A percentile compares a stretch with the other conserved stretches of the same genome.
phyloP scores from a whole-genome alignment of 2,888 invertebrate genomes.

The Tridacna crocea region DNA sequence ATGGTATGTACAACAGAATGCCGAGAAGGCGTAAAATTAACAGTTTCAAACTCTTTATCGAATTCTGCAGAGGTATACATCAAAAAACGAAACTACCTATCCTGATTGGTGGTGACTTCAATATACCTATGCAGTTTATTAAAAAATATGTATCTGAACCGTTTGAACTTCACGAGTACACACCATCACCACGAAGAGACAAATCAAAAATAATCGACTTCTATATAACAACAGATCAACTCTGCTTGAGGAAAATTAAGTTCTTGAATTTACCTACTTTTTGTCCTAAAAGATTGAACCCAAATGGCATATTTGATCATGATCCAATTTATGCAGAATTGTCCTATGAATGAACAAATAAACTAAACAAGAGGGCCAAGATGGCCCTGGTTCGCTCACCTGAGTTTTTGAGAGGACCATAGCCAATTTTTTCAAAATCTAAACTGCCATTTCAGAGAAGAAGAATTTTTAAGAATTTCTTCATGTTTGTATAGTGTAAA shows the following conservation, averaged over 20 bases:
- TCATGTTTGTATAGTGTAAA: no score
- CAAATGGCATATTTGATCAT: constrained; percentile 41
- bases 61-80: constrained; percentile 33
- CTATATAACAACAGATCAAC: constrained; percentile 42
- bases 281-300: neutral
- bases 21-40: constrained; percentile 14
- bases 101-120: constrained; percentile 50
- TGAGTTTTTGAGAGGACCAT: no score
- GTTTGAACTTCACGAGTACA: constrained; percentile 38
- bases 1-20: constrained; percentile 30
- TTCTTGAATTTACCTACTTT: constrained; percentile 26
- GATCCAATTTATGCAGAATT: constrained; percentile 30
- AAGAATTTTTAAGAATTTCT: no score
- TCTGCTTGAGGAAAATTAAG: constrained; percentile 17
- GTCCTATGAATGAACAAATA: no score
- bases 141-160: constrained; percentile 24
- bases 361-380: no score
- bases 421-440: no score
- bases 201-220: constrained; percentile 39
- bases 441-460: no score
- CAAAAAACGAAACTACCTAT: constrained; percentile 41
- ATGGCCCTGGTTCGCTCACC: no score
- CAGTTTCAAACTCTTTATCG: constrained; percentile 42
- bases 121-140: constrained; percentile 35
- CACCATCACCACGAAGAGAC: constrained; percentile 34